Evolutionary conservation across 2,888 invertebrate genomes (phyloP), one percentile per base, ranked within the genome.

Genomic region (Antitype chi): DNA sequence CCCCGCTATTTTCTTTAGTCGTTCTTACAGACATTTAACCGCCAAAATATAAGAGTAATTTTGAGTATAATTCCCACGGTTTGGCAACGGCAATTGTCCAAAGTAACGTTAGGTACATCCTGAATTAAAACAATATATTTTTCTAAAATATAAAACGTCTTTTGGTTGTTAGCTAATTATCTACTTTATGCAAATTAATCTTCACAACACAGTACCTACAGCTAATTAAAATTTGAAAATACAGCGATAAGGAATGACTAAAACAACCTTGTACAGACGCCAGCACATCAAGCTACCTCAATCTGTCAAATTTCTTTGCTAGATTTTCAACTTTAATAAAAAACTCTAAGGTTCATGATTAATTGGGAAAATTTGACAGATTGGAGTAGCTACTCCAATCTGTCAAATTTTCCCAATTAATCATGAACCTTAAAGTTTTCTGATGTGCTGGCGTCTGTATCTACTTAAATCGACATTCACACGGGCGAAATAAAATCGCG

Each of bases 61-160:
- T 23, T 15, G 15, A 43, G 8, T 53, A 25, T 52, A 43, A 53
- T 60, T 60, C 68, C 25, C 53, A 62, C 53, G 11, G 47, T 68
- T 53, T 47, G 4, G 7, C 28, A 47, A 53, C 20, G 38, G 66
- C 13, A 75, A 52, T 32, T 2, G 11, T 43, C 7, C 1, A 23
- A 49, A 74, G 17, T 68, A n/a, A 76, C 11, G 28, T 52, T 20
- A 38, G 38, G 38, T 38, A 23, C n/a, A 62, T 74, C 57, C 49
- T 52, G n/a, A 74, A 4, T 28, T 47, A 13, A 47, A 47, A 11
- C 9, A 62, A 71, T 5, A 5, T 32, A 55, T 25, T 74, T 28
- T 55, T 6, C 5, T 17, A 55, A 71, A 38, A 23, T 17, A 20
- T n/a, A 49, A 28, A 52, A 53, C n/a, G 23, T 62, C 38, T 64